Percentiles rank a stretch among this genome's conserved stretches.
These are phyloP conservation scores for Ornithoptera alexandrae DNA, from an alignment of 2,888 invertebrate genomes.

Conservation along the genomic window DNA sequence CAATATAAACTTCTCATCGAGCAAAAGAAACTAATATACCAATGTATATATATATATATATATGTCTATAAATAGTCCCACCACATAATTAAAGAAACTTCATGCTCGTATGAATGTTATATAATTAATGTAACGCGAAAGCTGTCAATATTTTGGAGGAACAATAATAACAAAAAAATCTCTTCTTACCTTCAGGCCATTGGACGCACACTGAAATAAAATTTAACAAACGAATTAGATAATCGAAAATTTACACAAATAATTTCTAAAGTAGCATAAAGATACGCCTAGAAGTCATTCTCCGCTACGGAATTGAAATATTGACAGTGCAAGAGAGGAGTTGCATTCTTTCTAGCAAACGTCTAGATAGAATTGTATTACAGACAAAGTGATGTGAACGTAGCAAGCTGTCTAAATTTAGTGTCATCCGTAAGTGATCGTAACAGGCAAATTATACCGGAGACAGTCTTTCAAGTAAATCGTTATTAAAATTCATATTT, in stretches of 20 bases:
- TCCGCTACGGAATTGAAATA: slow-evolving; percentile 66
- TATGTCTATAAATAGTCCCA: slow-evolving; percentile 54
- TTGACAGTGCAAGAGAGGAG: slow-evolving; percentile 64
- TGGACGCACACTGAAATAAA: slow-evolving; percentile 93
- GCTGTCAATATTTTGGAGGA: slow-evolving; percentile 54
- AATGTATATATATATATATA: slow-evolving; percentile 34
- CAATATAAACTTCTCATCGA: slow-evolving; percentile 53
- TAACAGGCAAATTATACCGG: slow-evolving; percentile 58
- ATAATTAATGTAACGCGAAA: slow-evolving; percentile 67
- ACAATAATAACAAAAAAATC: slow-evolving; percentile 40
- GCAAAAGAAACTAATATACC: slow-evolving; percentile 64
- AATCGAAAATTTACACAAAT: neutral
- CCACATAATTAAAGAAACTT: slow-evolving; percentile 67
- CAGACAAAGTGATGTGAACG: slow-evolving; percentile 49
- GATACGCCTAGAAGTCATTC: slow-evolving; percentile 68
- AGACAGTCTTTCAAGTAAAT: slow-evolving; percentile 51
- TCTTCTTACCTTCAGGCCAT: slow-evolving; percentile 91
- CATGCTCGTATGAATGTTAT: slow-evolving; percentile 76
- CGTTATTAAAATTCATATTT: neutral
- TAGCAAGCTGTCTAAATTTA: slow-evolving; percentile 65
- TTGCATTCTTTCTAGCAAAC: slow-evolving; percentile 68
- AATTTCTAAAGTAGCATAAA: slow-evolving; percentile 52
- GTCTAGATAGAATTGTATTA: slow-evolving; percentile 48
- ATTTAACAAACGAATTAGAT: slow-evolving; percentile 44
- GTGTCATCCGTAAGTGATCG: slow-evolving; percentile 51